Evolutionary conservation across 2,113 vertebrate species (phyloP), one percentile per base, ranked within the genome.

Genomic region (Hypomesus transpacificus): DNA sequence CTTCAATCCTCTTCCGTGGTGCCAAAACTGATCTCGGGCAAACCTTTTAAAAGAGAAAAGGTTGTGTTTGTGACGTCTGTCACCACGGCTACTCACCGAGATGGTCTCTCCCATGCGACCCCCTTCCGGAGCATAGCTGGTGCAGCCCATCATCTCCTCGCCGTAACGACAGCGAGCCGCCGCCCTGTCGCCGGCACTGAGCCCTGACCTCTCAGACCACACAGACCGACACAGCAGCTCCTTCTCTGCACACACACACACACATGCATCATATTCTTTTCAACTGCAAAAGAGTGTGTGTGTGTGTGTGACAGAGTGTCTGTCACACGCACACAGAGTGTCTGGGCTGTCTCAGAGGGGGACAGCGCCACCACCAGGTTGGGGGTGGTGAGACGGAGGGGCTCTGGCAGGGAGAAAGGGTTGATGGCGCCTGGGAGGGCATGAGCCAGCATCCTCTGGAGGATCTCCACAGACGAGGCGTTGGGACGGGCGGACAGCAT

Each of bases 71-170:
- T 16, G 18, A 16, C 18, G 14, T 14, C 53, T 2, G 53, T 54
- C 53, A 24, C 28, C 62, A 18, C 50, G 16, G 58, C 5, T 39
- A 68, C 86, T 88, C 82, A 95, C 96, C 75, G 89, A 79, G n/a
- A 96, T 59, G 69, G 59, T 87, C 80, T 95, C 92, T 6, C 94
- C 94, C 11, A 72, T 82, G 54, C 81, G 31, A 62, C 83, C 72
- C 20, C 93, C 87, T 0, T 89, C 79, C 22, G 31, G 85, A 21
- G 90, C 85, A 64, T 90, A 87, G 82, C 94, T 90, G 70, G 91
- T 93, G 81, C 93, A 93, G 83, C 92, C 85, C 84, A 94, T 90
- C 89, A 93, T 91, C 84, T 93, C 91, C 86, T 98, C 95, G 0
- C 84, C 70, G 0, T 14, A 1, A 1, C 88, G 82, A 1, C 95